Percentiles rank a stretch among this genome's conserved stretches.
These are phyloP conservation scores for Metopia argyrocephala DNA, from an alignment of 2,888 invertebrate species.

Conservation along the genomic window DNA sequence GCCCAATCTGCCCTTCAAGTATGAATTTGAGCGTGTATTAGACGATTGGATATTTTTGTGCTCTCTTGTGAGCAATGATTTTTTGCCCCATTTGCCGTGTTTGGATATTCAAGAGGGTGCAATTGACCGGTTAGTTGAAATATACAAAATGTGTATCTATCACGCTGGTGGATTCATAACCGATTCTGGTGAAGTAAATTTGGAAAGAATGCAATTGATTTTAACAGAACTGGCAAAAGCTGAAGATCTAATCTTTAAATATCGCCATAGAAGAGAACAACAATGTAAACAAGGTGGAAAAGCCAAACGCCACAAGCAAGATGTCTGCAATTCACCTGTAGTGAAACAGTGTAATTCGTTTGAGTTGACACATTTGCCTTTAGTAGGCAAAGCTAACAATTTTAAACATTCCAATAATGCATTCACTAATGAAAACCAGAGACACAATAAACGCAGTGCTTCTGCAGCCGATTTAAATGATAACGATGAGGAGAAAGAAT, in stretches of 20 bases:
- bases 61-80: slow-evolving; percentile 99
- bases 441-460: slow-evolving; percentile 79
- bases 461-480: slow-evolving; percentile 67
- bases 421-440: slow-evolving; percentile 43
- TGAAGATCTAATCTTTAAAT: slow-evolving; percentile 98
- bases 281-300: slow-evolving; percentile 89
- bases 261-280: slow-evolving; percentile 91
- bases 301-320: slow-evolving; percentile 82
- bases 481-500: slow-evolving; percentile 64
- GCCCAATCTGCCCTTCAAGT: slow-evolving; percentile 95
- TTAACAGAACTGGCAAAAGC: slow-evolving; percentile 94
- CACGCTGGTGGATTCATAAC: slow-evolving; percentile 98
- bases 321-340: slow-evolving; percentile 80
- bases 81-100: slow-evolving; percentile 97
- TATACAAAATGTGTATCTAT: slow-evolving; percentile 96
- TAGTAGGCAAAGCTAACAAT: slow-evolving; percentile 84
- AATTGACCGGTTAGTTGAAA: slow-evolving; percentile 92
- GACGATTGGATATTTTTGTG: slow-evolving; percentile 99
- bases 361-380: slow-evolving; percentile 83
- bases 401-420: slow-evolving; percentile 78
- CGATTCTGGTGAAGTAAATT: slow-evolving; percentile 94
- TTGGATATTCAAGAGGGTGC: slow-evolving; percentile 98
- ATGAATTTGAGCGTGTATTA: slow-evolving; percentile 95
- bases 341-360: slow-evolving; percentile 86
- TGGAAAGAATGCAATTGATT: slow-evolving; percentile 96